Evolutionary conservation across 2,888 invertebrate species (phyloP), one percentile per base, ranked within the genome.

Genomic region (Liodrosophila aerea): DNA sequence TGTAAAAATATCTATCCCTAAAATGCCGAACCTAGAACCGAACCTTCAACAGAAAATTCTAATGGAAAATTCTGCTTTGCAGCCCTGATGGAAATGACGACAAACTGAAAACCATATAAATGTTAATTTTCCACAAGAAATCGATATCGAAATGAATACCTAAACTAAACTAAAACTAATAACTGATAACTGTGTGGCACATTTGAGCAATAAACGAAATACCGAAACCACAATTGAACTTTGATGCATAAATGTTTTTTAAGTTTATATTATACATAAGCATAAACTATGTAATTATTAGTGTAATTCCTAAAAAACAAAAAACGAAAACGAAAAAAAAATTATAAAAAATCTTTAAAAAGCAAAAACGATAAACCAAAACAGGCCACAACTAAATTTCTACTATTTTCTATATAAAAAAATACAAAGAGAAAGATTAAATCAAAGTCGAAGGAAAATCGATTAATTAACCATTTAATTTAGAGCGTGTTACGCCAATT

Each of bases 261-360:
- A 77, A 84, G 85, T 78, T 69, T 69, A 64, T 57, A 68, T 66
- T 74, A 85, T 75, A 73, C 68, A 60, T 84, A 85, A 85, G 85
- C 78, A 68, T 83, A 80, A 22, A 87, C 81, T 86, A 87, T 87
- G 87, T 87, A 87, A 87, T 87, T 87, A 87, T 87, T 87, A 87
- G 86, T 77, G 86, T 87, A 87, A 87, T 87, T 87, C 81, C 75
- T 86, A 85, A 86, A 77, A 68, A 71, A 64, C 69, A 54, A 58
- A 57, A 52, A 47, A 59, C 43, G 44, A 47, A 45, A 37, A 62
- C 27, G 49, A 50, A 31, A 18, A 45, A 58, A 51, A 36, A 29
- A 53, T 52, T 37, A 30, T 39, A 11, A 27, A 41, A 8, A 12
- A 41, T 4, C 27, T 8, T 40, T n/a, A 39, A 2, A 39, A n/a